Base-by-base conservation (phyloP, 2,888 invertebrate genomes). In the Pseudococcus longispinus region DNA sequence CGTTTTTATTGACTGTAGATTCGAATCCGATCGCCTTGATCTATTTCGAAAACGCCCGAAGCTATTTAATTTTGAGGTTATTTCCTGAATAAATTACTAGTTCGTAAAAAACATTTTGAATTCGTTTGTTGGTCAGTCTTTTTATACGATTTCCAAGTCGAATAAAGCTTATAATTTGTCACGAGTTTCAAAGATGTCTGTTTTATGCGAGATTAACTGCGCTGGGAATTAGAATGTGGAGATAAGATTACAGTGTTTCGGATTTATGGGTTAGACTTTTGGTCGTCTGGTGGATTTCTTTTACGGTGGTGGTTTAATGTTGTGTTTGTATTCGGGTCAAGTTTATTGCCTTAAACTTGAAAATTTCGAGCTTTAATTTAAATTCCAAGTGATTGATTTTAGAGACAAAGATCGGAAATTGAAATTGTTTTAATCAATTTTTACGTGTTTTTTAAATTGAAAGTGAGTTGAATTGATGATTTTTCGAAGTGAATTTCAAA, bases 41-140 rank as follows among this genome's bases (percentile, higher is more conserved):
- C 77, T 80, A 80, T 80, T 80, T 80, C 37, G 37, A 80, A 42
- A 80, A 42, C 42, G 42, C 77, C 42, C 77, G 77, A 80, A 80
- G 42, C 77, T 42, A 23, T 80, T 80, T n/a, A 20, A 80, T 42
- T 80, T 80, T 80, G 77, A 80, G 77, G 77, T 80, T 80, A 80
- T 80, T 80, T 80, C 77, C 77, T 80, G 77, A 80, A 80, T 80
- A 80, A 80, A 42, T 9, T 29, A 70, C 60, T 60, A 60, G 9
- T 60, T 60, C 60, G 60, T 60, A 60, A 60, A 60, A 60, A 20
- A 9, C 23, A 29, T 18, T 29, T 15, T 15, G 15, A 70, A 70
- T 70, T 70, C 29, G 8, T 29, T 15, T 18, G 29, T 29, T 18
- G 15, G 70, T 8, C 70, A 29, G 26, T 13, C 29, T 70, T 70